Conservation (phyloP, 1,140 invertebrate species). For the Papilio xuthus region DNA sequence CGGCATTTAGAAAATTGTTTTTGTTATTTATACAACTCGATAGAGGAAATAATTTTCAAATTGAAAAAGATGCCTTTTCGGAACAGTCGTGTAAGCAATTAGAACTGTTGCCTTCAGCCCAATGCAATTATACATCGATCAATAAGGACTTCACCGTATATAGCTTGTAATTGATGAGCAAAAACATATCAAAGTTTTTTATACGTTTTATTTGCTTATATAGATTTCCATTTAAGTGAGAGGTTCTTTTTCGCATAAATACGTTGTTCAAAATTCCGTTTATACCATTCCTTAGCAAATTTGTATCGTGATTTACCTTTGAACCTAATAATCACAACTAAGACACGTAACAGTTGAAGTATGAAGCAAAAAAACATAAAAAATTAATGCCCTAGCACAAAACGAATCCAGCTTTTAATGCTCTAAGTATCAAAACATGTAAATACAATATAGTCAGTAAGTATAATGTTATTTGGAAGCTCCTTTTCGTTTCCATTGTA, state of each 20-base stretch:
- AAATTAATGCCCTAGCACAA: neutral
- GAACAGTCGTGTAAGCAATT: constrained; percentile 44
- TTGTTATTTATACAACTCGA: constrained; percentile 69
- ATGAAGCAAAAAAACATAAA: neutral
- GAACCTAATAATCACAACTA: constrained; percentile 36
- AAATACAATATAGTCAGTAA: constrained; percentile 50
- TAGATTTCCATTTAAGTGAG: constrained; percentile 58
- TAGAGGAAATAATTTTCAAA: constrained; percentile 46
- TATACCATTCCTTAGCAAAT: constrained; percentile 42
- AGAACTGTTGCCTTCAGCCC: constrained; percentile 29
- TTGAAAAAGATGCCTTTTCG: constrained; percentile 42
- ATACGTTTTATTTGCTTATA: constrained; percentile 61
- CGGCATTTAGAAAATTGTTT: constrained; percentile 77
- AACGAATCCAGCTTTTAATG: constrained; percentile 23
- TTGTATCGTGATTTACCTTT: constrained; percentile 51
- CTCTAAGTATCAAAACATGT: constrained; percentile 41
- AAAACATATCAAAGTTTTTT: constrained; percentile 74
- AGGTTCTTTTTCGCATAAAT: constrained; percentile 78
- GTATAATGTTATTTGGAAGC: constrained; percentile 40
- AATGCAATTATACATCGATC: constrained; percentile 29
- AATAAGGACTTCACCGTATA: constrained; percentile 47
- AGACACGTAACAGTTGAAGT: constrained; percentile 57
- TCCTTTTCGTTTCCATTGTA: neutral
- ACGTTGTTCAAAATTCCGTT: constrained; percentile 78
- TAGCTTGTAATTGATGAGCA: constrained; percentile 63